Conservation (phyloP, 2,797 vertebrate species). For the Acanthiza pusilla region DNA sequence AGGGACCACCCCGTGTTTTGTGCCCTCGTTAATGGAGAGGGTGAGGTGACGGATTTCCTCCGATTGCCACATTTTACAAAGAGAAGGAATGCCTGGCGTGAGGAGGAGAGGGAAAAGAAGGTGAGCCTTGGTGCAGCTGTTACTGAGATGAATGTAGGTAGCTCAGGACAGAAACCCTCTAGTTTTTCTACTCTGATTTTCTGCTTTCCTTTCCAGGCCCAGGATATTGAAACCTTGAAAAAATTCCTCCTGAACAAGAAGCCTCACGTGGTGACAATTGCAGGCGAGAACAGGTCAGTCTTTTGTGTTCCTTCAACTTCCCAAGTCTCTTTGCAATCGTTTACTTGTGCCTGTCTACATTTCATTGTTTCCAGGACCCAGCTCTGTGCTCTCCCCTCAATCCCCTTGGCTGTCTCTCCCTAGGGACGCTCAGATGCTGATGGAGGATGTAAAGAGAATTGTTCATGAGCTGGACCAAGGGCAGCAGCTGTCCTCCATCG, state of each 20-base stretch:
- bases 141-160: background rate
- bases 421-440: slow-evolving; percentile 97
- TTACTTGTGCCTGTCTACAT: background rate
- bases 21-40: slow-evolving; percentile 93
- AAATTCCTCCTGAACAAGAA: slow-evolving; percentile 96
- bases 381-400: background rate
- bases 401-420: background rate
- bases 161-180: background rate
- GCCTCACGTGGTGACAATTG: slow-evolving; percentile 95
- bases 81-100: slow-evolving; percentile 92
- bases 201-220: slow-evolving; percentile 61
- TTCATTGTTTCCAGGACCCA: background rate
- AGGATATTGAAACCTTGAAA: slow-evolving; percentile 95
- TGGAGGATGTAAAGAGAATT: slow-evolving; percentile 96
- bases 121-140: slow-evolving; percentile 59
- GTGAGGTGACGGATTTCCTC: slow-evolving; percentile 96
- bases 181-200: background rate
- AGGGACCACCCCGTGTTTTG: slow-evolving; percentile 98
- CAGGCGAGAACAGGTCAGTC: slow-evolving; percentile 90
- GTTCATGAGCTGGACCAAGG: slow-evolving; percentile 94
- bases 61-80: slow-evolving; percentile 96
- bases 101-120: slow-evolving; percentile 97
- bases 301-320: background rate
- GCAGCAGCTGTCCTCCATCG: slow-evolving; percentile 90
- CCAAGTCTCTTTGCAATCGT: background rate